Percentiles rank a stretch among this genome's conserved stretches.
Evolutionary conservation across 2,113 vertebrate species (phyloP).

Genomic region (Pterocles orientalis): DNA sequence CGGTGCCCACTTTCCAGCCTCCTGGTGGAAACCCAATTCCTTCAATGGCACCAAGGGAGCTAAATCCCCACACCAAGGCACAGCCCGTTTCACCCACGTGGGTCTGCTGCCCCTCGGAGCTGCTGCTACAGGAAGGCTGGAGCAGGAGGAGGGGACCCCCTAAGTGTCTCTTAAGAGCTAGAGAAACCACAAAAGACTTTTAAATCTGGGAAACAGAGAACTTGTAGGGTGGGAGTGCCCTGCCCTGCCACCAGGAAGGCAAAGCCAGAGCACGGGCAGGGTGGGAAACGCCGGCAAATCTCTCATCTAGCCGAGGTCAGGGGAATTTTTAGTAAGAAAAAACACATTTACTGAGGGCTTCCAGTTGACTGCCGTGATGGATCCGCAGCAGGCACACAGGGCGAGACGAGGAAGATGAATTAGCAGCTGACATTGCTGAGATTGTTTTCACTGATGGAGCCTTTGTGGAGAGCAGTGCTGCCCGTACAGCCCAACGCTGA

Average conservation of each 20-base stretch:
- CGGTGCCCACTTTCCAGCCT: rapidly evolving
- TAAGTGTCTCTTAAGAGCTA: background rate
- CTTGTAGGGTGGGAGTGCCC: background rate
- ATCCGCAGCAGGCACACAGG: rapidly evolving
- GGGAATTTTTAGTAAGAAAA: background rate
- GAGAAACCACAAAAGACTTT: background rate
- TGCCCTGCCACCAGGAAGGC: background rate
- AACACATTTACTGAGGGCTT: background rate
- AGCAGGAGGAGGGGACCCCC: background rate
- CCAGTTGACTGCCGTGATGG: background rate
- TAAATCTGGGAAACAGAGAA: background rate
- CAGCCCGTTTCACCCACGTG: rapidly evolving
- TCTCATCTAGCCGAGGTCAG: background rate
- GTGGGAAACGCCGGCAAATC: background rate
- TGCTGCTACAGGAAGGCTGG: background rate
- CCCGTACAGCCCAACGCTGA: background rate
- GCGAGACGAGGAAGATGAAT: background rate
- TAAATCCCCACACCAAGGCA: background rate
- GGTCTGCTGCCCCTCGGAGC: background rate
- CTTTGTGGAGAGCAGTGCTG: background rate
- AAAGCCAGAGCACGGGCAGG: rapidly evolving
- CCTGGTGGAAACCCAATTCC: background rate
- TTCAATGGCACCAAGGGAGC: background rate
- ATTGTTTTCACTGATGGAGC: background rate
- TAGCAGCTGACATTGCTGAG: background rate